A percentile compares a stretch with the other conserved stretches of the same genome.
Conservation (phyloP, 2,113 vertebrate species). For the Pandion haliaetus region DNA sequence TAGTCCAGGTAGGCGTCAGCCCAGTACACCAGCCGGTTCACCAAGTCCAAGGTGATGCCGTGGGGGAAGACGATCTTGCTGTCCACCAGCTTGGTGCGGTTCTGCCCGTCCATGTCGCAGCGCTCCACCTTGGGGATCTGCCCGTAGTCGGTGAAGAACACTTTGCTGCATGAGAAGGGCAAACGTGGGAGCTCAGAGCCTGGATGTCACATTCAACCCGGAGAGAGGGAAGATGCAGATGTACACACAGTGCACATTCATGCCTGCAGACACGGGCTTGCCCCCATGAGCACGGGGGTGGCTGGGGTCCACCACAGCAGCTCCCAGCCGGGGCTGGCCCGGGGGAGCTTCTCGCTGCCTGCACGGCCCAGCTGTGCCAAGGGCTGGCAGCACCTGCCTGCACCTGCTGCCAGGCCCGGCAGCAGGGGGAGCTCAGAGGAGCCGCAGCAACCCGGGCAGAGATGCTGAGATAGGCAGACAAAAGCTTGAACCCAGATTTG, state of each 20-base stretch:
- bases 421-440: not conserved
- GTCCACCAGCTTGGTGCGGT: slow-evolving; percentile 95
- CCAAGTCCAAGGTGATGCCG: slow-evolving; percentile 92
- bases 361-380: not conserved
- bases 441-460: not conserved
- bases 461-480: not conserved
- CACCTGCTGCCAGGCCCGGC: not conserved
- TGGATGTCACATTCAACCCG: fast-evolving
- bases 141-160: slow-evolving; percentile 97
- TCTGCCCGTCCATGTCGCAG: slow-evolving; percentile 97
- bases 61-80: slow-evolving; percentile 97
- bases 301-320: not conserved
- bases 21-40: slow-evolving; percentile 96
- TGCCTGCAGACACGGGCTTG: not conserved
- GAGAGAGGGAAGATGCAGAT: not conserved
- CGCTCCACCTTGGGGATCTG: slow-evolving; percentile 96
- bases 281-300: fast-evolving
- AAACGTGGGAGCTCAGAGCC: not conserved
- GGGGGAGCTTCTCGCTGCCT: not conserved
- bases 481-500: not conserved
- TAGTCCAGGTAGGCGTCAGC: slow-evolving; percentile 97
- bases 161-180: slow-evolving; percentile 77
- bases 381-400: not conserved
- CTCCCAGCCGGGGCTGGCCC: not conserved
- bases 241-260: fast-evolving